Base-by-base conservation (phyloP, 2,113 vertebrate species). In the Lanius ludovicianus region DNA sequence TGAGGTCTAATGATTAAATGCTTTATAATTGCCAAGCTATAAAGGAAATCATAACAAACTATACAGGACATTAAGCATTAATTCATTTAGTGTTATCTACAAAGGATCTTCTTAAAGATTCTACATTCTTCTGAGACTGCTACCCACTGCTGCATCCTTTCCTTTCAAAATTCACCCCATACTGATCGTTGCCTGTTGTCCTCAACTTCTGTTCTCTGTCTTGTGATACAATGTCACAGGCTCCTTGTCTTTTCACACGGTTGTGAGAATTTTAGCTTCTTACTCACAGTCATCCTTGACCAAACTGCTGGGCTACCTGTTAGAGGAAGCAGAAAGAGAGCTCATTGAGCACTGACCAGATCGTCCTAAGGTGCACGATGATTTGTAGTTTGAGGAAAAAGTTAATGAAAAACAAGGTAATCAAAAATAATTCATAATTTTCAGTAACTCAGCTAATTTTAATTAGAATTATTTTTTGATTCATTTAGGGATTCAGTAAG, bases 231-330 rank as follows among this genome's bases (percentile, higher is more conserved):
- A 7, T 3, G 3, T 63, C 52, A 56, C 6, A 2, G 23, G 10
- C 7, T 41, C 35, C 18, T 65, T 42, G 35, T 50, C 25, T 92
- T 93, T 25, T 35, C 5, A 24, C 5, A 10, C 2, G 3, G 8
- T 33, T 56, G 30, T 56, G 27, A 74, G 63, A 28, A 39, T 59
- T 42, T 5, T 13, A 31, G 11, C 27, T 82, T 56, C 28, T 28
- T 79, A 67, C 46, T 30, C 9, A 15, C 11, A 52, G 57, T 53
- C n/a, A 74, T 37, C 9, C 11, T 49, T 46, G 30, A 52, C 7
- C 1, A 2, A 84, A 57, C 13, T 42, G 23, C 60, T 3, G 4
- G 15, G 6, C 4, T 44, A 30, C 39, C 7, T 37, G 2, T 37
- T 18, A 56, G 8, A 46, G 30, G 15, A 7, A 88, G 21, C 22